These are phyloP conservation scores for Tupaia tana DNA, from an alignment of 2,113 vertebrate genomes.

Conservation along the genomic window DNA sequence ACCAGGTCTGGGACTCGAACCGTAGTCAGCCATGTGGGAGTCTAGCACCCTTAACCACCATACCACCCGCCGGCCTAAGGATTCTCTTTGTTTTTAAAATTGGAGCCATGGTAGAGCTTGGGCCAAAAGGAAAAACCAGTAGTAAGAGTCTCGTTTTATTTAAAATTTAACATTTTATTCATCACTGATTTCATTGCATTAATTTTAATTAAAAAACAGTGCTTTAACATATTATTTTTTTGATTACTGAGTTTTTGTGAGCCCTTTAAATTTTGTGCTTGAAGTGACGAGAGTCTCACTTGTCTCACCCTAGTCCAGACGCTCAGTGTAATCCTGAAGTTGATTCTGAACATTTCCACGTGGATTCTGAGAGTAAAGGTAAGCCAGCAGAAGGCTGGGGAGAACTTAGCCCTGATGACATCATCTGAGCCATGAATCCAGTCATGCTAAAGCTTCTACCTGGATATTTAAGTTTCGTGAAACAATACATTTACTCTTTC, in stretches of 20 bases:
- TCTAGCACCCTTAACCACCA: no score
- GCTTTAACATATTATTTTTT: background rate
- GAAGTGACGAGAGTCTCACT: background rate
- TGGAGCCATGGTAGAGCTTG: background rate
- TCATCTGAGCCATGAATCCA: background rate
- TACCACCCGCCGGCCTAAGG: background rate
- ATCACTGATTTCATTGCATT: background rate
- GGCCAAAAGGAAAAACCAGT: background rate
- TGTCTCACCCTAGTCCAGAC: background rate
- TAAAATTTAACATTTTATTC: background rate
- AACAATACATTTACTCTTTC: background rate
- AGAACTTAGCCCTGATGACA: background rate
- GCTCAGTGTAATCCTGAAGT: background rate
- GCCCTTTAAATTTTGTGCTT: background rate
- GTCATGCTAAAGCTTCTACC: background rate
- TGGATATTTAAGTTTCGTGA: background rate
- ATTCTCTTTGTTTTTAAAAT: background rate
- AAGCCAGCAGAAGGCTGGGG: background rate
- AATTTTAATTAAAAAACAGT: background rate
- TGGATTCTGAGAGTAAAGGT: background rate
- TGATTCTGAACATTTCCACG: background rate
- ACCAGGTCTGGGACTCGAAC: no score
- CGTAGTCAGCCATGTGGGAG: no score
- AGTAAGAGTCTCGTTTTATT: background rate
- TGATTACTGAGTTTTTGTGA: background rate